phyloP scores from a whole-genome alignment of 2,888 invertebrate genomes.

The Drosophila picticornis region DNA sequence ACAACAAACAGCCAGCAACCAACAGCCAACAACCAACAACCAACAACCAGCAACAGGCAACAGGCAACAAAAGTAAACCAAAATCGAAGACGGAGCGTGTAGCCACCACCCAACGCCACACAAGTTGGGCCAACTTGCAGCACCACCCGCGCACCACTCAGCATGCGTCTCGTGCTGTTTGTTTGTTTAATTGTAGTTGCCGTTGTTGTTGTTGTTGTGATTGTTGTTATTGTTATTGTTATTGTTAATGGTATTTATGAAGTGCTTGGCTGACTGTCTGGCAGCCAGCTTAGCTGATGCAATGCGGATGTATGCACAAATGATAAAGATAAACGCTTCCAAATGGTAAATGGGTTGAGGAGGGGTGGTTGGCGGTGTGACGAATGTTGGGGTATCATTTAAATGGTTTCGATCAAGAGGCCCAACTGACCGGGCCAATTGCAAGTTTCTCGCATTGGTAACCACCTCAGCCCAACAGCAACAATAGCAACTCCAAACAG shows the following conservation, averaged over 20 bases:
- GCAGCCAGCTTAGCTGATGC: slow-evolving; percentile 52
- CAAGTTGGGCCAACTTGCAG: background rate
- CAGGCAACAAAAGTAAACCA: slow-evolving; percentile 45
- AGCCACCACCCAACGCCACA: slow-evolving; percentile 2
- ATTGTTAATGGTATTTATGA: slow-evolving; percentile 57
- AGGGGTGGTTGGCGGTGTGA: background rate
- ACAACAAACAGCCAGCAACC: background rate
- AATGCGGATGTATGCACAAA: slow-evolving; percentile 74
- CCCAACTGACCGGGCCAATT: slow-evolving; percentile 48
- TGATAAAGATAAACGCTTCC: slow-evolving; percentile 48
- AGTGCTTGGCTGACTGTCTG: slow-evolving; percentile 70
- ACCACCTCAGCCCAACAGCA: slow-evolving; percentile 11
- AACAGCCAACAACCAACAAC: slow-evolving; percentile 11
- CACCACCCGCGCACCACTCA: slow-evolving; percentile 9
- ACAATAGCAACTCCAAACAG: slow-evolving; percentile 26
- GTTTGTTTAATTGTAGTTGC: slow-evolving; percentile 69
- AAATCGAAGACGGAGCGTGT: slow-evolving; percentile 26
- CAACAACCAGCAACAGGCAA: slow-evolving; percentile 16
- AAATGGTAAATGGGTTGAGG: background rate
- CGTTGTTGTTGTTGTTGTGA: slow-evolving; percentile 31
- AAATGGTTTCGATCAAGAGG: slow-evolving; percentile 41
- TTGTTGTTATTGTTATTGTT: slow-evolving; percentile 36
- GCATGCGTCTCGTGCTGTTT: slow-evolving; percentile 60
- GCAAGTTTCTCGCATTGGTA: slow-evolving; percentile 41
- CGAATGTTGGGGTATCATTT: slow-evolving; percentile 14